Base-by-base conservation (phyloP, 2,797 vertebrate species). In the Huso huso region DNA sequence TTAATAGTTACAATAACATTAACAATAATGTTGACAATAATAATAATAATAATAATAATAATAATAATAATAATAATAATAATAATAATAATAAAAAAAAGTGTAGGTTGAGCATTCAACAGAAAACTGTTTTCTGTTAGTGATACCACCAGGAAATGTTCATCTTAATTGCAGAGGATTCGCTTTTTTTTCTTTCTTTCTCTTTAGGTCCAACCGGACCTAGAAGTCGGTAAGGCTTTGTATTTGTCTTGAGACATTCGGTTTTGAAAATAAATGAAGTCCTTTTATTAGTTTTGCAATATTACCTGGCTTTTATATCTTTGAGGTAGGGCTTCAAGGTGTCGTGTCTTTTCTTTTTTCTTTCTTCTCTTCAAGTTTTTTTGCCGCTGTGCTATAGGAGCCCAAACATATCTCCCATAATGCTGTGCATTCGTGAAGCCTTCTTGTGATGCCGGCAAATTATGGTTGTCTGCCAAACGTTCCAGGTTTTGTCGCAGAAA, bases 251-350 rank as follows among this genome's bases (percentile, higher is more conserved):
- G 80, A 83, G 84, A 88, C 84, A 87, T 87, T 88, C 85, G 87
- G 81, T 84, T 85, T 74, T 76, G 82, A 90, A 89, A 91, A 89
- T 89, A 90, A 90, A 89, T 84, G 87, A 87, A 79, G 76, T 84
- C 59, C 82, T 61, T 64, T 62, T 67, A 65, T 77, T 73, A 68
- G 74, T 76, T 83, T 75, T 82, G 80, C 77, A 78, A 74, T 73
- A 78, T 75, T 80, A 82, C 80, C 80, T 81, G 55, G 59, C 71
- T 78, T 77, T 77, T 78, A 73, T 83, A 79, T 48, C 68, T 76
- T 72, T 73, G 70, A 78, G 77, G 76, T 78, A 78, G 74, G 76
- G 74, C 72, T 68, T 64, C 68, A 75, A 73, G 71, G 4, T 37
- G 23, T 37, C 2, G 4, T 69, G 64, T 75, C 6, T 58, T 58